Evolutionary conservation across 1,140 invertebrate genomes (phyloP), one percentile per base, ranked within the genome.

Genomic region (Aphaenogaster ashmeadi): DNA sequence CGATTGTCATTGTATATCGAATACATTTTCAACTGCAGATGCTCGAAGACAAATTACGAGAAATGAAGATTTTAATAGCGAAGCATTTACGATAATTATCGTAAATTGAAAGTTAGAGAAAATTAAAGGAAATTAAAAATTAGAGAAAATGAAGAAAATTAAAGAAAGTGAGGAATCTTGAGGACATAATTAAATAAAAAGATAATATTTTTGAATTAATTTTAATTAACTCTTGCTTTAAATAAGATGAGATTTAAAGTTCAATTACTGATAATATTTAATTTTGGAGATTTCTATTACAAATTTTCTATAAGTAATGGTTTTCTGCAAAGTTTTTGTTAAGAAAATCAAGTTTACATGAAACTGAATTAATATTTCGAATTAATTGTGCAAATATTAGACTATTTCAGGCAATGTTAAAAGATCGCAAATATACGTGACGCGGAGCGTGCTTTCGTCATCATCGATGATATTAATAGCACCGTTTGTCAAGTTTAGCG

Each of bases 401-500:
- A 11, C 5, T 80, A 80, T 81, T 38, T 81, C 13, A 7, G 18
- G 13, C 21, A 56, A 38, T 69, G 38, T 58, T 58, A 33, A 47
- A 47, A 38, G 62, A 41, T 67, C 3, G n/a, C 13, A 47, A 75
- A 15, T 69, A 6, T 38, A 44, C 27, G 7, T 41, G 27, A 44
- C 21, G 18, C 27, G 11, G 21, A 27, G 41, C 18, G 7, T 74
- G 11, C 27, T 47, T 74, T 83, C 79, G 52, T 72, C 80, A 83
- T 60, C 52, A 74, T 74, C 41, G 41, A 72, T 58, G 38, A 69
- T 83, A 83, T 72, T 72, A 72, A 72, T 83, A 83, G 52, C 9
- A 36, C 11, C 13, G 52, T 83, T 83, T 83, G 66, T 83, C 80
- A 83, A 83, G 67, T 74, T 83, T 83, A 83, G 52, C 67, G 4